These are phyloP conservation scores for Ormyrus nitidulus DNA, from an alignment of 2,888 invertebrate species.

Conservation along the genomic window DNA sequence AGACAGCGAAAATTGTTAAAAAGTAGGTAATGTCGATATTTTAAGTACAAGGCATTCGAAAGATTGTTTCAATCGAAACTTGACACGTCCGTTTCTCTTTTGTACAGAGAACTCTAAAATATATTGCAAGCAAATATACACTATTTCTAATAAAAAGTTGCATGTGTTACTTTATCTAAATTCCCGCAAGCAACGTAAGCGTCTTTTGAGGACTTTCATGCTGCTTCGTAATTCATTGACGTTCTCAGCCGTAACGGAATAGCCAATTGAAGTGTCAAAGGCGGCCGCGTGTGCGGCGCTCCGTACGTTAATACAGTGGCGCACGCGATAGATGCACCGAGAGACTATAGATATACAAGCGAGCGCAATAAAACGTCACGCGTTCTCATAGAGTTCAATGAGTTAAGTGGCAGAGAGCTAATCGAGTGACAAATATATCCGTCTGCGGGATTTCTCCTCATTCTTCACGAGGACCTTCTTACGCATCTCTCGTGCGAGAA, in stretches of 20 bases:
- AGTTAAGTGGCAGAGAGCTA: slow-evolving; percentile 50
- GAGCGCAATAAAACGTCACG: slow-evolving; percentile 3
- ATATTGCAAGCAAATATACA: slow-evolving; percentile 13
- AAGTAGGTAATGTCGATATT: slow-evolving; percentile 23
- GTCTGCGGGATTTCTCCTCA: slow-evolving; percentile 16
- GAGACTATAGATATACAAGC: background rate
- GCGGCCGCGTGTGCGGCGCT: background rate
- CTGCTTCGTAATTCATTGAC: slow-evolving; percentile 20
- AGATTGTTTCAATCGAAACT: slow-evolving; percentile 28
- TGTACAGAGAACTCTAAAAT: slow-evolving; percentile 9
- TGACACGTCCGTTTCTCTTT: slow-evolving; percentile 35
- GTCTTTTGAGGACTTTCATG: background rate
- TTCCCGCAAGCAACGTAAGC: background rate
- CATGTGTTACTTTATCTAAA: background rate
- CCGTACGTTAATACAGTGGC: background rate
- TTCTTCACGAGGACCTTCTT: background rate
- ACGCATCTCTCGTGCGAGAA: background rate
- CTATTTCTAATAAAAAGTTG: slow-evolving; percentile 6
- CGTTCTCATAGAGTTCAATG: slow-evolving; percentile 26
- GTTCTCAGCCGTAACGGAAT: background rate
- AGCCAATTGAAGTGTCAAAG: slow-evolving; percentile 21
- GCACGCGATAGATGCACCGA: slow-evolving; percentile 2
- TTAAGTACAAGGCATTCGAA: slow-evolving; percentile 16
- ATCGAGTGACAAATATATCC: slow-evolving; percentile 53
- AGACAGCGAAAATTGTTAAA: background rate